phyloP scores from a whole-genome alignment of 2,797 vertebrate genomes.

The Gymnopithys bicolor region DNA sequence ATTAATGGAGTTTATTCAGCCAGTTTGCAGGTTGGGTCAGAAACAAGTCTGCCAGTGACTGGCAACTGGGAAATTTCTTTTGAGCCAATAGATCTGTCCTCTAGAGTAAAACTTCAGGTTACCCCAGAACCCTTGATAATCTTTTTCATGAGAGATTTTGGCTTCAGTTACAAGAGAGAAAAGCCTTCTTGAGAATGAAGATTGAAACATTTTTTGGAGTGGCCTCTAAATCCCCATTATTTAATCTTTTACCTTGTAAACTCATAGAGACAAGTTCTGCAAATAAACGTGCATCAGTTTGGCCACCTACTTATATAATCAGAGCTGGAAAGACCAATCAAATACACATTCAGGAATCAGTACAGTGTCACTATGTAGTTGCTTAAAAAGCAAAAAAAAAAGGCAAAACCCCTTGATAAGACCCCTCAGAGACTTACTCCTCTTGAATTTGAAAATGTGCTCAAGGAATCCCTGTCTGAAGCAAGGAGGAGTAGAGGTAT shows the following conservation, averaged over 20 bases:
- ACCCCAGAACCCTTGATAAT: slow-evolving; percentile 48
- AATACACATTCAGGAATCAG: not conserved
- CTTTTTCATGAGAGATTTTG: slow-evolving; percentile 45
- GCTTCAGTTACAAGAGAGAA: slow-evolving; percentile 11
- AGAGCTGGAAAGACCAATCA: not conserved
- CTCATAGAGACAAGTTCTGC: not conserved
- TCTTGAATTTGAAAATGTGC: not conserved
- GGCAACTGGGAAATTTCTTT: slow-evolving; percentile 11
- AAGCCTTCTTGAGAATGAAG: slow-evolving; percentile 19
- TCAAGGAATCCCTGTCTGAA: not conserved
- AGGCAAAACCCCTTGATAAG: not conserved
- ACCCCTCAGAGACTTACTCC: not conserved
- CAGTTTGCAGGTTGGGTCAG: not conserved
- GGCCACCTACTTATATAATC: not conserved
- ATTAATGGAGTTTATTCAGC: not conserved
- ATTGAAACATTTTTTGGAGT: not conserved
- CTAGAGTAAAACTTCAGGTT: slow-evolving; percentile 27
- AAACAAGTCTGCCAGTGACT: not conserved
- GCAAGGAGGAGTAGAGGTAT: not conserved
- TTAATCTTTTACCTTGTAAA: not conserved
- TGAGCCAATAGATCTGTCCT: not conserved
- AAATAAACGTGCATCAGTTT: not conserved
- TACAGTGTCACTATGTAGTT: not conserved
- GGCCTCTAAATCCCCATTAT: slow-evolving; percentile 2
- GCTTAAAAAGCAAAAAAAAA: not conserved